These are phyloP conservation scores for Oreochromis tanganicae DNA, from an alignment of 2,113 vertebrate species.

Conservation along the genomic window DNA sequence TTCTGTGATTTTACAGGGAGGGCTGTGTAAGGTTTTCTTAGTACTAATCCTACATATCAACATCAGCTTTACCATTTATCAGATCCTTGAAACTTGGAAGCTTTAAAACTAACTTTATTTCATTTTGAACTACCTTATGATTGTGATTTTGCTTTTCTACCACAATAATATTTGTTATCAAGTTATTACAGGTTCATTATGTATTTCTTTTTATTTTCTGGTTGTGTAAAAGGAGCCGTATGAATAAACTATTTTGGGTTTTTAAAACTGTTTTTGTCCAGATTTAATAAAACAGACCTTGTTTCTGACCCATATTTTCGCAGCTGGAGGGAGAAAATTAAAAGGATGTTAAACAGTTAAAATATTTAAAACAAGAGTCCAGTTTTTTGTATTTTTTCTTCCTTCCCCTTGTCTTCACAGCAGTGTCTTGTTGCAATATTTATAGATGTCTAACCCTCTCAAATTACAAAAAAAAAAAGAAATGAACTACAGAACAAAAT, in stretches of 20 bases:
- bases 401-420: no score
- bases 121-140: not conserved
- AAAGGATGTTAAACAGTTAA: no score
- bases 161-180: no score
- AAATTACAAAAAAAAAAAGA: no score
- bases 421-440: no score
- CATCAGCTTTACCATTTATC: not conserved
- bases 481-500: no score
- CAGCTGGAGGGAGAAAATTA: no score
- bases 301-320: no score
- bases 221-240: not conserved
- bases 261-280: not conserved
- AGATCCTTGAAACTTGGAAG: not conserved
- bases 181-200: no score
- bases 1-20: rapidly evolving
- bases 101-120: not conserved
- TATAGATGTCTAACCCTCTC: no score
- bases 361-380: no score
- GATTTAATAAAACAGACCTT: not conserved
- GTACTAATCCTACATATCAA: not conserved
- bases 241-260: not conserved
- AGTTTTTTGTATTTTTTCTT: no score
- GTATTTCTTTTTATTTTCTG: not conserved
- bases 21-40: not conserved
- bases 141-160: not conserved